Evolutionary conservation across 1,140 invertebrate genomes (phyloP).

Genomic region (Magallana angulata): DNA sequence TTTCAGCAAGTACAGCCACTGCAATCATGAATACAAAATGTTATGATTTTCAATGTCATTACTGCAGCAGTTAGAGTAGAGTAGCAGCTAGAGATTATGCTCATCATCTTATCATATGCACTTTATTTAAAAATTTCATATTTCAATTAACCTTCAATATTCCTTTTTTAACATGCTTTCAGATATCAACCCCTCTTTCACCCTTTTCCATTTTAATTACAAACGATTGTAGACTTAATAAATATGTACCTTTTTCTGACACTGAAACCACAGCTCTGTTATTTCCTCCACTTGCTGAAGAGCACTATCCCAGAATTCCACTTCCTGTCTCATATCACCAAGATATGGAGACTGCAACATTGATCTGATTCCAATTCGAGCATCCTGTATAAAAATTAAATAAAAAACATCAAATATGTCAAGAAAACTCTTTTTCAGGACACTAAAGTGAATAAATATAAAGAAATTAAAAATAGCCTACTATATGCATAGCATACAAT

Average conservation of each 20-base stretch:
- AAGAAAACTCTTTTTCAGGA: not conserved
- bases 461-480: too few relatives aligned
- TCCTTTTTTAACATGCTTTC: too few relatives aligned
- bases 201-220: too few relatives aligned
- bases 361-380: slow-evolving; percentile 72
- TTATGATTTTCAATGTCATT: not conserved
- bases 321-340: slow-evolving; percentile 70
- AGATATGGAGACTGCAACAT: slow-evolving; percentile 77
- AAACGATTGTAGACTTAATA: too few relatives aligned
- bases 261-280: slow-evolving; percentile 73
- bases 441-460: not conserved
- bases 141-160: too few relatives aligned
- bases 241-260: slow-evolving; percentile 76
- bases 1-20: slow-evolving; percentile 79
- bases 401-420: not conserved
- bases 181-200: too few relatives aligned
- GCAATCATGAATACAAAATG: slow-evolving; percentile 52
- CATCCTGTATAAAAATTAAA: slow-evolving; percentile 68
- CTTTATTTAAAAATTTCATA: too few relatives aligned
- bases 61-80: too few relatives aligned
- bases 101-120: too few relatives aligned
- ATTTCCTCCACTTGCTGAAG: slow-evolving; percentile 77
- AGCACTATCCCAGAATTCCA: slow-evolving; percentile 68
- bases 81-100: too few relatives aligned
- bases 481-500: too few relatives aligned